These are phyloP conservation scores for Alloplasta piceator DNA, from an alignment of 2,888 invertebrate species.

Conservation along the genomic window DNA sequence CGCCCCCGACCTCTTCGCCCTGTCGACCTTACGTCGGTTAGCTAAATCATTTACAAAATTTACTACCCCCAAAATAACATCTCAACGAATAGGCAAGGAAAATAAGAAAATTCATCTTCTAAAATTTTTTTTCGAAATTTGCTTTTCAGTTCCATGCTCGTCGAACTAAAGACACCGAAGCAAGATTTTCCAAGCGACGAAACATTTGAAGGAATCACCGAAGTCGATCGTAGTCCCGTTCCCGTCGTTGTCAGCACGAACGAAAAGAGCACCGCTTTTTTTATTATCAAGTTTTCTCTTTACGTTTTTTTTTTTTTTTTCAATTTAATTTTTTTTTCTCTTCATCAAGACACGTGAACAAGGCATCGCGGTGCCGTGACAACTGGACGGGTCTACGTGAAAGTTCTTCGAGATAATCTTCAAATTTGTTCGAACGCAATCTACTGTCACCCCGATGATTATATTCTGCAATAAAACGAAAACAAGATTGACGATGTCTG, in stretches of 20 bases:
- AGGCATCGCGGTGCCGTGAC: constrained; percentile 63
- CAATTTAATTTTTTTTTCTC: constrained; percentile 41
- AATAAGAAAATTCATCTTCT: background rate
- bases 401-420: constrained; percentile 44
- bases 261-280: constrained; percentile 62
- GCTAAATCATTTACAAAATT: background rate
- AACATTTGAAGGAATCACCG: constrained; percentile 33
- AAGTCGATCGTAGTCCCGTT: constrained; percentile 39
- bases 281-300: constrained; percentile 61
- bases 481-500: background rate
- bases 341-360: constrained; percentile 63
- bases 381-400: constrained; percentile 42
- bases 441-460: background rate
- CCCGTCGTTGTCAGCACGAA: constrained; percentile 57
- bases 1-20: constrained; percentile 67
- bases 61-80: background rate
- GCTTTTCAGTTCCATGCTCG: constrained; percentile 45
- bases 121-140: background rate
- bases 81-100: background rate
- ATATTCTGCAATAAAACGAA: constrained; percentile 28
- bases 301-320: constrained; percentile 51
- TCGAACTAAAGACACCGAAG: constrained; percentile 12
- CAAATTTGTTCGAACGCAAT: constrained; percentile 27
- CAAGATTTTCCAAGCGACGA: background rate
- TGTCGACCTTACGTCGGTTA: constrained; percentile 63